phyloP scores from a whole-genome alignment of 2,113 vertebrate genomes.

The Montifringilla adamsi region DNA sequence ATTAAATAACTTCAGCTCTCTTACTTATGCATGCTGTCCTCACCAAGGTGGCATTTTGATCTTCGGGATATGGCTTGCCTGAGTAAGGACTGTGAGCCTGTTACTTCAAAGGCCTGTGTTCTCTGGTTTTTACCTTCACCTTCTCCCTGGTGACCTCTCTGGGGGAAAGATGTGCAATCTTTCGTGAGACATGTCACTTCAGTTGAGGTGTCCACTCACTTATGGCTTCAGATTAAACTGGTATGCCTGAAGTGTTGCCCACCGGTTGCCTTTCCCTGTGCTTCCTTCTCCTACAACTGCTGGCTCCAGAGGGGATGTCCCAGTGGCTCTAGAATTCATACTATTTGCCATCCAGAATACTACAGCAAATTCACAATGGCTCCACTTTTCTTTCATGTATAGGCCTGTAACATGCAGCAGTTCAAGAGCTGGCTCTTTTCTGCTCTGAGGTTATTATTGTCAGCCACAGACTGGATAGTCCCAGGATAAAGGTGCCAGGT shows the following conservation, averaged over 20 bases:
- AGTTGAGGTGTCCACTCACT: not conserved
- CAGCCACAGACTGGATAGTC: not conserved
- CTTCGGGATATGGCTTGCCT: not conserved
- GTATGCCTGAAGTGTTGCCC: not conserved
- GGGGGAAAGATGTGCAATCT: not conserved
- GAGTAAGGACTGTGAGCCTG: not conserved
- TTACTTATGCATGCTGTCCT: not conserved
- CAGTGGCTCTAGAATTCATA: not conserved
- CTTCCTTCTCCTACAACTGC: not conserved
- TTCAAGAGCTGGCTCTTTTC: not conserved
- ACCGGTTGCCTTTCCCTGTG: not conserved
- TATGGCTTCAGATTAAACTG: not conserved
- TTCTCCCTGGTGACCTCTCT: not conserved
- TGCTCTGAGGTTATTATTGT: not conserved
- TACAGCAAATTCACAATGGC: not conserved
- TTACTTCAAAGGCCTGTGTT: not conserved
- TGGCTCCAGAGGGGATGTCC: not conserved
- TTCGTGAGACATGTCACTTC: not conserved
- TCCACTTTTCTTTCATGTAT: not conserved
- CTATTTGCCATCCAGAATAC: not conserved
- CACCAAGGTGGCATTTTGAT: not conserved
- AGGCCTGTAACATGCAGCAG: not conserved
- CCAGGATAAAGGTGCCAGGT: not conserved
- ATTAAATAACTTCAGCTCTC: not conserved
- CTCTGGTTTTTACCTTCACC: not conserved